A percentile compares a stretch with the other conserved stretches of the same genome.
Evolutionary conservation across 2,888 invertebrate genomes (phyloP).

Genomic region (Neoitamus cyanurus): DNA sequence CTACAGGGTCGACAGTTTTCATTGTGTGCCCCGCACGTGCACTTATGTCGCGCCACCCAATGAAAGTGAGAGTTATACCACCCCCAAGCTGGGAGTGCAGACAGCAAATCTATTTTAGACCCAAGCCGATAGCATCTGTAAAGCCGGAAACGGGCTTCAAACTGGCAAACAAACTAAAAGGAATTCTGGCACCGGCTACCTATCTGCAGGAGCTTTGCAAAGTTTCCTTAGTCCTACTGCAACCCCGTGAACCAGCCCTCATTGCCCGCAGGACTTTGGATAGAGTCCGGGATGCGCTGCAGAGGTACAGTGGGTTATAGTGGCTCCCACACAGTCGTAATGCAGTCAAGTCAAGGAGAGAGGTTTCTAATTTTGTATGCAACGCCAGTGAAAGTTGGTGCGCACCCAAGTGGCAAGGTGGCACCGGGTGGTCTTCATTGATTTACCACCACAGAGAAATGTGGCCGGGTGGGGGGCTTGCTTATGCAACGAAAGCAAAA

Average conservation of each 20-base stretch:
- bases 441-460: slow-evolving; percentile 19
- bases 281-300: neutral
- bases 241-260: neutral
- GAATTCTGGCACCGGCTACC: neutral
- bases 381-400: slow-evolving; percentile 11
- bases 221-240: neutral
- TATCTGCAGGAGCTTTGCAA: neutral
- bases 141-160: slow-evolving; percentile 20
- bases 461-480: neutral
- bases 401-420: neutral
- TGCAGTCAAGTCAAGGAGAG: neutral
- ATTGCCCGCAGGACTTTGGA: neutral
- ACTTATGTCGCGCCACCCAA: neutral
- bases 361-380: slow-evolving; percentile 30
- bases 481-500: slow-evolving; percentile 28
- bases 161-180: neutral
- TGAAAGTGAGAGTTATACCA: neutral
- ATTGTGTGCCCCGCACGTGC: neutral
- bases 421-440: slow-evolving; percentile 33
- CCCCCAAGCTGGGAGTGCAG: neutral
- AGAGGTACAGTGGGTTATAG: neutral
- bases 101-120: neutral
- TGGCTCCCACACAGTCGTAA: neutral
- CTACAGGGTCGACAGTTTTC: neutral
- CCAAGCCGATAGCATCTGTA: neutral